Evolutionary conservation across 2,797 vertebrate genomes (phyloP).

Genomic region (Eulemur rubriventer): DNA sequence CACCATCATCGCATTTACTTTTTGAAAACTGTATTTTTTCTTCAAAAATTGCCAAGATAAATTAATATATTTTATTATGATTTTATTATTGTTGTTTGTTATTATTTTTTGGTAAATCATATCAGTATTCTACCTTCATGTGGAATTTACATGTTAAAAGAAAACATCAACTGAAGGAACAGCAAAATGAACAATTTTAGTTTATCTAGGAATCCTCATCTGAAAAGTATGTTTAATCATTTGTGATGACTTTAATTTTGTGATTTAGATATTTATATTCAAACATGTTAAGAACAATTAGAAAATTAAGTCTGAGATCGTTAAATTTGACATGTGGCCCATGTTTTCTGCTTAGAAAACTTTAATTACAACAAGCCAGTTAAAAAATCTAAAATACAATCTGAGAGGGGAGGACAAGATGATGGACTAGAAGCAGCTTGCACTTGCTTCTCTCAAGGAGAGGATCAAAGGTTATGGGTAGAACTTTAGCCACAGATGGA

Average conservation of each 20-base stretch:
- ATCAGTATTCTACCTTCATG: background rate
- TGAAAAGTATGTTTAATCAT: background rate
- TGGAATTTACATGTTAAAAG: background rate
- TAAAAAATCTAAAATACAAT: background rate
- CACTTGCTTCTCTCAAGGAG: background rate
- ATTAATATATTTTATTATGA: background rate
- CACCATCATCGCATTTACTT: background rate
- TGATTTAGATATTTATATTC: background rate
- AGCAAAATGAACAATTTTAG: background rate
- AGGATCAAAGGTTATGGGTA: background rate
- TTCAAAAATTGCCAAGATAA: constrained; percentile 9
- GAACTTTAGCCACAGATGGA: background rate
- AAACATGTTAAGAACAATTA: constrained; percentile 27
- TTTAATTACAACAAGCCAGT: background rate
- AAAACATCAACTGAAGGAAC: background rate
- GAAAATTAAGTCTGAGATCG: background rate
- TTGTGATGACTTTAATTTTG: background rate
- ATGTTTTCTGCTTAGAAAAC: background rate
- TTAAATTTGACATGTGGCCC: background rate
- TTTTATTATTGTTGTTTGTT: background rate
- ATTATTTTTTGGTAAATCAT: background rate
- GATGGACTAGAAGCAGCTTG: background rate
- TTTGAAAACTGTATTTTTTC: background rate
- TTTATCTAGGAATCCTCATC: background rate
- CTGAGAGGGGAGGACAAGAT: background rate